These are phyloP conservation scores for Mobula hypostoma DNA, from an alignment of 2,113 vertebrate genomes.

Conservation along the genomic window DNA sequence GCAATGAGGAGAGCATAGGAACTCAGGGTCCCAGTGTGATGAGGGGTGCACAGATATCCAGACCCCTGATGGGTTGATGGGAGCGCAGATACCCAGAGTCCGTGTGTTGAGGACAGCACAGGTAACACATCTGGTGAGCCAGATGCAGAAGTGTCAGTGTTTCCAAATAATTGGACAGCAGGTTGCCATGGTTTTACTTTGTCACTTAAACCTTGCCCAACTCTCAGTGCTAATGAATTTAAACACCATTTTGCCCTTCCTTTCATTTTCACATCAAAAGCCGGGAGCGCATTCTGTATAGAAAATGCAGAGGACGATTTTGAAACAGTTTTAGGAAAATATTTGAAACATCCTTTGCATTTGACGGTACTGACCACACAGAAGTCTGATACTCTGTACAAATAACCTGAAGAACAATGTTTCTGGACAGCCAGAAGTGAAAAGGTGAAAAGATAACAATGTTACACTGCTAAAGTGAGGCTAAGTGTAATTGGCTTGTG, in stretches of 20 bases:
- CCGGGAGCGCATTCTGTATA: neutral
- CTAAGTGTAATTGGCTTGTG: constrained; percentile 37
- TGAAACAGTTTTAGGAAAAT: neutral
- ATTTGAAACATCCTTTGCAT: neutral
- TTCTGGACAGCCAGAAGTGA: neutral
- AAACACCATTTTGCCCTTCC: neutral
- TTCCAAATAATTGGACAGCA: neutral
- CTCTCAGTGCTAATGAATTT: neutral
- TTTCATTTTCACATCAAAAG: neutral
- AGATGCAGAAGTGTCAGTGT: neutral
- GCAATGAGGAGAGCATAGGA: no score
- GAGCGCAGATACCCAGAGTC: no score
- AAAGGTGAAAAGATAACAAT: constrained; percentile 32
- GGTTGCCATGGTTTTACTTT: neutral
- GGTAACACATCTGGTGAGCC: neutral
- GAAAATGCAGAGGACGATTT: neutral
- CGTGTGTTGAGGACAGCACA: no score
- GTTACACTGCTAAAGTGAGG: neutral
- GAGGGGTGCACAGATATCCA: no score
- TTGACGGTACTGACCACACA: neutral
- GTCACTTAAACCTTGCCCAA: neutral
- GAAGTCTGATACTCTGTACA: neutral
- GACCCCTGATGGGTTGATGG: no score
- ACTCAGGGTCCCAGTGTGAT: no score
- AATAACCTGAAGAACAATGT: constrained; percentile 4